Percentiles rank a stretch among this genome's conserved stretches.
These are phyloP conservation scores for Drosophila micromelanica DNA, from an alignment of 1,140 invertebrate genomes.

Conservation along the genomic window DNA sequence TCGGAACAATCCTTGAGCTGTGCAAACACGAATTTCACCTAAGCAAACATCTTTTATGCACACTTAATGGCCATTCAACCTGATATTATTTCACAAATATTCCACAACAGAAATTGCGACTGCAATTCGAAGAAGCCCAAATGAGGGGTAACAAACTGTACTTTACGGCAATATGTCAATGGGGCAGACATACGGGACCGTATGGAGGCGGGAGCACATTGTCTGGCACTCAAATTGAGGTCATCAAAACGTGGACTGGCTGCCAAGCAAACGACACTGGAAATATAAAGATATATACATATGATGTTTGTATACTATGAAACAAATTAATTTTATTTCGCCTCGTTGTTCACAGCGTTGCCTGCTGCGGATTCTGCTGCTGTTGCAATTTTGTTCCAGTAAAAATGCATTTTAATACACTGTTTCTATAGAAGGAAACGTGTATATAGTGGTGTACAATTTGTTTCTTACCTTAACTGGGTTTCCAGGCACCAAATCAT, in stretches of 20 bases:
- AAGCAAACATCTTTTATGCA: constrained; percentile 72
- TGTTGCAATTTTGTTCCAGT: constrained; percentile 13
- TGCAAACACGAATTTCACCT: constrained; percentile 62
- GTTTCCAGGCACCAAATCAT: no score
- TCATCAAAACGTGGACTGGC: constrained; percentile 38
- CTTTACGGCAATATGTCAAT: constrained; percentile 10
- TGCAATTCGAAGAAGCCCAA: constrained; percentile 22
- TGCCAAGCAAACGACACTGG: constrained; percentile 28
- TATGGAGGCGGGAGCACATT: not conserved
- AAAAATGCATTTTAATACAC: constrained; percentile 13
- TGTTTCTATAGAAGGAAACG: not conserved
- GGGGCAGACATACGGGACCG: not conserved
- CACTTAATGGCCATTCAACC: constrained; percentile 72
- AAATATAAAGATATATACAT: not conserved
- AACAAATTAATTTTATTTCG: constrained; percentile 56
- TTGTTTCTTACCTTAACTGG: no score
- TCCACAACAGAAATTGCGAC: constrained; percentile 42
- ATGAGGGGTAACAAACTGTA: not conserved
- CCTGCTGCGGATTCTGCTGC: not conserved
- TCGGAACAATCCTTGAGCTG: constrained; percentile 21
- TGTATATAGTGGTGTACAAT: not conserved
- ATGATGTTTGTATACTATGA: not conserved
- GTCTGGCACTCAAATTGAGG: constrained; percentile 44
- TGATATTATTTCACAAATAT: constrained; percentile 70
- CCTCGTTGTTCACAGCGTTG: constrained; percentile 5